Evolutionary conservation across 2,113 vertebrate genomes (phyloP).

Genomic region (Emydocephalus ijimae): DNA sequence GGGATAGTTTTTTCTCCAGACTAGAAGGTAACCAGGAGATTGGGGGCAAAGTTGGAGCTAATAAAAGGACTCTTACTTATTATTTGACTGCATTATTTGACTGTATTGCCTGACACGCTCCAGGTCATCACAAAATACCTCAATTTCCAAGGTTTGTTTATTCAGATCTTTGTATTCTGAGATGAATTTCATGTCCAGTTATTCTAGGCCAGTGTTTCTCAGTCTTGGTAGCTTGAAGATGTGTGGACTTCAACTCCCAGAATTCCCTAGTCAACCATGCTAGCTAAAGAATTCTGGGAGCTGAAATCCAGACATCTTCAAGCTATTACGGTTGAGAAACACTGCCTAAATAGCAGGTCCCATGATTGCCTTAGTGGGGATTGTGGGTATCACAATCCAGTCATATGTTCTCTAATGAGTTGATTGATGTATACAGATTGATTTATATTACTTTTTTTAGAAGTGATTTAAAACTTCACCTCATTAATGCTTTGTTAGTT

Average conservation of each 20-base stretch:
- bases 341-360: neutral
- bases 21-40: too few relatives aligned
- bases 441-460: neutral
- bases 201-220: neutral
- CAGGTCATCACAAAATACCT: too few relatives aligned
- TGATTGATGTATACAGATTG: neutral
- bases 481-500: neutral
- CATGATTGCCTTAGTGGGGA: neutral
- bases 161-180: neutral
- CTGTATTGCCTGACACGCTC: too few relatives aligned
- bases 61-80: too few relatives aligned
- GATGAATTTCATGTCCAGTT: neutral
- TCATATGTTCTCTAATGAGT: neutral
- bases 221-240: neutral
- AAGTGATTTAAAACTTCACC: neutral
- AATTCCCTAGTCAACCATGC: neutral
- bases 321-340: neutral
- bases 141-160: neutral
- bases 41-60: too few relatives aligned
- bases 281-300: neutral
- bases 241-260: neutral
- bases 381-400: neutral
- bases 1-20: too few relatives aligned
- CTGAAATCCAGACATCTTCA: neutral
- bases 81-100: too few relatives aligned